Conservation (phyloP, 2,888 invertebrate genomes). For the Incurvaria masculella region DNA sequence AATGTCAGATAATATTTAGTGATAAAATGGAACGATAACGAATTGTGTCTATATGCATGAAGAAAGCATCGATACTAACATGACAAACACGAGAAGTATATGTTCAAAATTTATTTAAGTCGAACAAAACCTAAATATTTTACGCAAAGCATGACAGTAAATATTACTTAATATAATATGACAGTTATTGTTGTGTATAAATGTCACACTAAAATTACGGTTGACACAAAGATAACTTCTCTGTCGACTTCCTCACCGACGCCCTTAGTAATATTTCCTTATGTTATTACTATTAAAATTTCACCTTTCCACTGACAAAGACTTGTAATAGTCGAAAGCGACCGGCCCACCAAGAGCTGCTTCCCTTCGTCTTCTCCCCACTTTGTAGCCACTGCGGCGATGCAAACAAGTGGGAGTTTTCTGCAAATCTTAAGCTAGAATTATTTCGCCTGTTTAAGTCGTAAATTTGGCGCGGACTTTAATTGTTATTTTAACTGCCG, state of each 20-base stretch:
- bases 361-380: conserved; percentile 32
- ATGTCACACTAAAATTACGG: too few relatives aligned
- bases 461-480: conserved; percentile 54
- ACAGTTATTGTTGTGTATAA: too few relatives aligned
- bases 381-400: not conserved
- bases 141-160: too few relatives aligned
- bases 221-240: too few relatives aligned
- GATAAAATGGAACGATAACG: too few relatives aligned
- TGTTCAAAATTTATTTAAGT: too few relatives aligned
- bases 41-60: too few relatives aligned
- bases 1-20: too few relatives aligned
- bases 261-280: conserved; percentile 46
- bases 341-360: conserved; percentile 44
- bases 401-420: not conserved
- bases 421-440: conserved; percentile 41
- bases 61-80: too few relatives aligned
- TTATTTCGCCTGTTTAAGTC: conserved; percentile 53
- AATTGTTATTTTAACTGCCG: conserved; percentile 58
- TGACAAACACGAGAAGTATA: too few relatives aligned
- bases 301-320: conserved; percentile 37
- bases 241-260: conserved; percentile 15
- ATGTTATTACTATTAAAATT: conserved; percentile 50
- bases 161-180: too few relatives aligned
- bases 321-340: conserved; percentile 30
- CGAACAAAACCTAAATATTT: too few relatives aligned